Evolutionary conservation across 2,113 vertebrate species (phyloP).

Genomic region (Cryptomyrus ogoouensis): DNA sequence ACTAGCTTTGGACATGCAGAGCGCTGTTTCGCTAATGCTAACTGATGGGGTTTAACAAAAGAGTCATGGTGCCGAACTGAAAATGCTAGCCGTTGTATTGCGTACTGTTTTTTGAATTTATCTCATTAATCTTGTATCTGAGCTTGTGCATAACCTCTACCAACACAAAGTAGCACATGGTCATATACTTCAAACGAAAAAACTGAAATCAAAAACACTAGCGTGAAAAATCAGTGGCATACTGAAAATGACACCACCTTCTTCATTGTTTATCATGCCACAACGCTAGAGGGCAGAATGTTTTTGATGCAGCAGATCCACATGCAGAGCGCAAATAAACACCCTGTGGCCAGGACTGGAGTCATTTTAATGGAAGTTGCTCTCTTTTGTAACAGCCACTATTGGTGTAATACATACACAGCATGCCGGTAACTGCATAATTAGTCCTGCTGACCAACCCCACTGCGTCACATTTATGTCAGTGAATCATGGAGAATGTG

Average conservation of each 20-base stretch:
- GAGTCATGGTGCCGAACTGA: slow-evolving; percentile 17
- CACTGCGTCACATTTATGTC: neutral
- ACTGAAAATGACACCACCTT: neutral
- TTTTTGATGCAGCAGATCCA: neutral
- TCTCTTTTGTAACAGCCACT: neutral
- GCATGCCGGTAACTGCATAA: neutral
- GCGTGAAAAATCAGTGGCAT: neutral
- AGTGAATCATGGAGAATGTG: neutral
- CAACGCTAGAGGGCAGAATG: neutral
- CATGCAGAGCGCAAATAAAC: neutral
- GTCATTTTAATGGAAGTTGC: neutral
- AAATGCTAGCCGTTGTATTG: neutral
- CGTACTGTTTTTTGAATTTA: neutral
- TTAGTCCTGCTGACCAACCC: neutral
- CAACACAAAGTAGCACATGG: neutral
- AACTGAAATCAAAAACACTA: neutral
- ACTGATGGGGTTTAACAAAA: slow-evolving; percentile 38
- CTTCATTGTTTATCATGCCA: neutral
- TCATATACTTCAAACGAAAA: neutral
- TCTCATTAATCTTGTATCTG: neutral
- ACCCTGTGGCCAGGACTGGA: neutral
- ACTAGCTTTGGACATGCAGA: slow-evolving; percentile 6
- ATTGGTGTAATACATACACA: neutral
- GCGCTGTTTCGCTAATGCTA: slow-evolving; percentile 32
- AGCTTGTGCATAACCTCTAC: neutral